These are phyloP conservation scores for Drosophila hydei DNA, from an alignment of 1,140 invertebrate genomes.

Conservation along the genomic window DNA sequence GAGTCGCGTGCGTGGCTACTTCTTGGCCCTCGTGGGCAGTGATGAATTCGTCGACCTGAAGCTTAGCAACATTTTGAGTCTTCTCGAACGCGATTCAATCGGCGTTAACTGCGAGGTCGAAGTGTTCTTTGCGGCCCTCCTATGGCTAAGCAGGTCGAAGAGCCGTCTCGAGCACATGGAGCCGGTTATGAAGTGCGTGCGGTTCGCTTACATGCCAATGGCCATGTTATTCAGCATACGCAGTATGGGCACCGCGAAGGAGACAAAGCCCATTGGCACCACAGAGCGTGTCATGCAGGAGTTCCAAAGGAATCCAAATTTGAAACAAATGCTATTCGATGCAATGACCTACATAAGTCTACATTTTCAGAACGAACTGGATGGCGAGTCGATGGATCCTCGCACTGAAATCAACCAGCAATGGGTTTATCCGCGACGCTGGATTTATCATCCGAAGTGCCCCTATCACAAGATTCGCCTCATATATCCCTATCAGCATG, in stretches of 20 bases:
- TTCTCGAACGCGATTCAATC: constrained; percentile 20
- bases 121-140: constrained; percentile 42
- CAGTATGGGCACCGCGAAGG: not conserved
- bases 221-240: constrained; percentile 29
- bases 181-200: constrained; percentile 33
- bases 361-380: constrained; percentile 1
- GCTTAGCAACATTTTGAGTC: not conserved
- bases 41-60: constrained; percentile 5
- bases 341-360: constrained; percentile 30
- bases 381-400: not conserved
- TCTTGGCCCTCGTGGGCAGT: constrained; percentile 39
- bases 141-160: constrained; percentile 24
- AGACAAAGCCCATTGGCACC: not conserved
- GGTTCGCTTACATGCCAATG: constrained; percentile 36
- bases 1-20: constrained; percentile 17
- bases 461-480: constrained; percentile 15
- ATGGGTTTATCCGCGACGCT: constrained; percentile 6
- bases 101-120: constrained; percentile 53
- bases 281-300: constrained; percentile 27
- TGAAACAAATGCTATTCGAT: not conserved
- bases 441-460: constrained; percentile 35
- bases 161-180: constrained; percentile 19
- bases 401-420: not conserved
- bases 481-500: constrained; percentile 18
- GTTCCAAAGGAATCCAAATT: constrained; percentile 18